These are phyloP conservation scores for Eufriesea mexicana DNA, from an alignment of 1,140 invertebrate species.

Conservation along the genomic window DNA sequence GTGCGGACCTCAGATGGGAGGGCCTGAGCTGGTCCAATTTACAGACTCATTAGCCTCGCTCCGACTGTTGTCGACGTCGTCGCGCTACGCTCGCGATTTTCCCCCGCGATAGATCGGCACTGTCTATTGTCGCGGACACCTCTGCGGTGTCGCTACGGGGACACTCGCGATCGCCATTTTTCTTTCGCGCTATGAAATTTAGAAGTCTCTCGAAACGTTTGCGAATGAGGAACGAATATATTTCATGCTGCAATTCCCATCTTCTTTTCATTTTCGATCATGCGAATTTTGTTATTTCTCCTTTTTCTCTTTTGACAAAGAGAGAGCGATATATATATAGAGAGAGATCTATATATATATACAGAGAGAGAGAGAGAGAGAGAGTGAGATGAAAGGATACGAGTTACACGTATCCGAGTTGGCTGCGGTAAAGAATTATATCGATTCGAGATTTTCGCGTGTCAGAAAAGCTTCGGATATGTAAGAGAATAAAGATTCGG, in stretches of 20 bases:
- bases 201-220: background rate
- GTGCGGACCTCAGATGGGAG: slow-evolving; percentile 63
- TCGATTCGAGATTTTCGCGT: background rate
- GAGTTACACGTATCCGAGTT: background rate
- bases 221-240: too few relatives aligned
- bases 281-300: background rate
- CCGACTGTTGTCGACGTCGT: slow-evolving; percentile 59
- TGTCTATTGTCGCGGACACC: slow-evolving; percentile 51
- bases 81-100: slow-evolving; percentile 46
- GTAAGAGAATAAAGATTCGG: background rate
- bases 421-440: background rate
- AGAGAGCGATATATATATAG: too few relatives aligned
- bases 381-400: background rate
- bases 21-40: slow-evolving; percentile 75
- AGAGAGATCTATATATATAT: too few relatives aligned
- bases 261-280: background rate
- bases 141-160: slow-evolving; percentile 13
- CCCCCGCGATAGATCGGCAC: slow-evolving; percentile 42
- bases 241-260: too few relatives aligned
- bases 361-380: background rate
- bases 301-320: background rate
- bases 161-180: slow-evolving; percentile 12
- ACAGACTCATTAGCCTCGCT: slow-evolving; percentile 78
- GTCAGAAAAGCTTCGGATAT: background rate
- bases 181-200: background rate